A percentile compares a stretch with the other conserved stretches of the same genome.
phyloP scores from a whole-genome alignment of 2,797 vertebrate genomes.

The Podargus strigoides region DNA sequence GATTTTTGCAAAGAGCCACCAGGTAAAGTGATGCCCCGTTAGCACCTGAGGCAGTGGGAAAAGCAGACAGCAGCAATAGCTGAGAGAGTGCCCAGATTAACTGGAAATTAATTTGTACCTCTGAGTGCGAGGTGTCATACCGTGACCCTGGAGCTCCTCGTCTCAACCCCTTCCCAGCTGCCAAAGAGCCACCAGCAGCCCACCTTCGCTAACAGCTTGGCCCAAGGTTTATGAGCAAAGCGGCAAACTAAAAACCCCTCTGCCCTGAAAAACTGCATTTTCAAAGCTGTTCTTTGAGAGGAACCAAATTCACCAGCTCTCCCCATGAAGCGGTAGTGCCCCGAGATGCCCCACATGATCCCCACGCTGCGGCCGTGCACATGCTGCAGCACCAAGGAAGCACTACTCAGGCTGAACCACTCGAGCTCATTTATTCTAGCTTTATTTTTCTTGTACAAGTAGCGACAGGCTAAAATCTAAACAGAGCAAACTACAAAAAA shows the following conservation, averaged over 20 bases:
- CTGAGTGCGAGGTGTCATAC: neutral
- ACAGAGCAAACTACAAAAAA: conserved; percentile 84
- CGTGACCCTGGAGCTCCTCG: neutral
- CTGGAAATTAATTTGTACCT: neutral
- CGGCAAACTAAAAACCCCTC: neutral
- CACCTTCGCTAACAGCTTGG: neutral
- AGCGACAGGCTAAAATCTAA: conserved; percentile 87
- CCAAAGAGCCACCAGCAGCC: neutral
- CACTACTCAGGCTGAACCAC: conserved; percentile 29
- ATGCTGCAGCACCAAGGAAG: neutral
- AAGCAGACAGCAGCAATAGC: neutral
- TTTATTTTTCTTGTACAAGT: conserved; percentile 76
- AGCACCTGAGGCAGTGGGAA: rapidly evolving
- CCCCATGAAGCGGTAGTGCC: rapidly evolving
- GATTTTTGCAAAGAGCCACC: neutral
- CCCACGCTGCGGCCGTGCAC: neutral
- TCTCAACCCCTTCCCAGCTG: neutral
- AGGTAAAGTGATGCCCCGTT: rapidly evolving
- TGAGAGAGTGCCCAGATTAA: neutral
- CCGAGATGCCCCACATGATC: rapidly evolving
- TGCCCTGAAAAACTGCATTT: neutral
- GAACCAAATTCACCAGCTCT: neutral
- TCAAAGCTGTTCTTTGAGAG: neutral
- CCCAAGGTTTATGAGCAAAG: neutral
- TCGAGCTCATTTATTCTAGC: conserved; percentile 81